phyloP scores from a whole-genome alignment of 1,140 invertebrate genomes.

The Carposina sasakii region DNA sequence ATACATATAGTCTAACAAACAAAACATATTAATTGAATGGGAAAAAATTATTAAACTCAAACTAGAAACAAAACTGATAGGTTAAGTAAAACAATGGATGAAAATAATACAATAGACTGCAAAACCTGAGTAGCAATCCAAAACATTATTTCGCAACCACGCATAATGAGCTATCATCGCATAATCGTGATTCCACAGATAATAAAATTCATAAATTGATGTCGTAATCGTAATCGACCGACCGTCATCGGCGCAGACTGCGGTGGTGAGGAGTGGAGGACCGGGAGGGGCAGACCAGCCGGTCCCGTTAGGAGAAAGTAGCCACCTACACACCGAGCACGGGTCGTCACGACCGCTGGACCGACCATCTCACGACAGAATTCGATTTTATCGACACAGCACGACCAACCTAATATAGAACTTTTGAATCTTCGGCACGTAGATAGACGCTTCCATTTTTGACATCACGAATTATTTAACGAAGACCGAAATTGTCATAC shows the following conservation, averaged over 20 bases:
- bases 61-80: too few species aligned
- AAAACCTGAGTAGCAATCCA: too few species aligned
- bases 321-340: conserved; percentile 53
- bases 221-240: conserved; percentile 37
- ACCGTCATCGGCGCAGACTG: conserved; percentile 25
- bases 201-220: conserved; percentile 46
- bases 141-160: conserved; percentile 44
- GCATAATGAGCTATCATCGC: conserved; percentile 39
- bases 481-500: too few species aligned
- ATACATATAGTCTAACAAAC: too few species aligned
- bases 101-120: too few species aligned
- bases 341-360: conserved; percentile 45
- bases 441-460: too few species aligned
- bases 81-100: too few species aligned
- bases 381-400: conserved; percentile 35
- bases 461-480: too few species aligned
- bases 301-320: conserved; percentile 70
- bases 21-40: too few species aligned
- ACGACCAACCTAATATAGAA: conserved; percentile 25
- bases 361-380: conserved; percentile 26
- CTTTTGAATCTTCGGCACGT: too few species aligned
- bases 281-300: conserved; percentile 23
- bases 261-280: too few species aligned
- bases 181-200: conserved; percentile 51
- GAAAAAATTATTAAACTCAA: too few species aligned